phyloP scores from a whole-genome alignment of 1,140 invertebrate genomes.

The Aphidius gifuensis region DNA sequence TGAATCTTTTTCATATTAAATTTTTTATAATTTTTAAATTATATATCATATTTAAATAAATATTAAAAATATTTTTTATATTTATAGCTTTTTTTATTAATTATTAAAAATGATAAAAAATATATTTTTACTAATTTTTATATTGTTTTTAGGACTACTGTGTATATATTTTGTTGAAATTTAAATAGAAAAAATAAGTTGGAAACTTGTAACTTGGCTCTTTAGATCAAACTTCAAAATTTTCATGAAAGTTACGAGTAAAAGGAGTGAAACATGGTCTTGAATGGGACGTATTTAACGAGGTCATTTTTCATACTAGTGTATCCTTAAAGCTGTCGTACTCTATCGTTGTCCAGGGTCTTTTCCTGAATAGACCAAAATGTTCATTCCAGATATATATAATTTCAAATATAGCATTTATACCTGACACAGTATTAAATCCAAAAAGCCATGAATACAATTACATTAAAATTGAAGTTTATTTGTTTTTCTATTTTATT shows the following conservation, averaged over 20 bases:
- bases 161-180: too few species aligned
- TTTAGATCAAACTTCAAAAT: slow-evolving; percentile 15
- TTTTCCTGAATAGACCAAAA: not conserved
- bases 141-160: too few species aligned
- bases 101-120: too few species aligned
- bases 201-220: not conserved
- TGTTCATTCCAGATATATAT: not conserved
- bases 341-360: slow-evolving; percentile 9
- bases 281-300: not conserved
- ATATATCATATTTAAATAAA: too few species aligned
- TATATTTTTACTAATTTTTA: not conserved
- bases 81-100: too few species aligned
- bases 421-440: not conserved
- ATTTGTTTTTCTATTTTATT: too few species aligned
- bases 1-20: too few species aligned
- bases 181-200: too few species aligned
- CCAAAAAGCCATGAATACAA: too few species aligned
- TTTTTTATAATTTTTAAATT: too few species aligned
- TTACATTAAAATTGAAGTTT: too few species aligned
- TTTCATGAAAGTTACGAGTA: slow-evolving; percentile 16
- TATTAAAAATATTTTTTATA: too few species aligned
- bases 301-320: slow-evolving; percentile 17
- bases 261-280: slow-evolving; percentile 18
- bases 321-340: slow-evolving; percentile 15
- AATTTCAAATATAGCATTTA: slow-evolving; percentile 14